Percentiles rank a stretch among this genome's conserved stretches.
Conservation (phyloP, 2,113 vertebrate species). For the Antechinus stuartii region DNA sequence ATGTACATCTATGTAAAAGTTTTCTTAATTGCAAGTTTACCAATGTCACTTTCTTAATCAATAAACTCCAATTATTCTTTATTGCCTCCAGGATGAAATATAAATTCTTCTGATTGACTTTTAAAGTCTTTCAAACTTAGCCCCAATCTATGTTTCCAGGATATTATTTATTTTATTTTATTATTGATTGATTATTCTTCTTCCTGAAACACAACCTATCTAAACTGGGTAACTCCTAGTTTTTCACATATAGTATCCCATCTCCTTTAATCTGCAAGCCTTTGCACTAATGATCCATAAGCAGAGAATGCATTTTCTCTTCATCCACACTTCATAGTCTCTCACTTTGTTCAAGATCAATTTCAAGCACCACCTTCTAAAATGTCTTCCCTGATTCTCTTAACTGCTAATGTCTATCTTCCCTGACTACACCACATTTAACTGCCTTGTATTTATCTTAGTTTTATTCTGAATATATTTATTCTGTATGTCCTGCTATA, state of each 20-base stretch:
- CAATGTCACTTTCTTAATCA: slow-evolving; percentile 24
- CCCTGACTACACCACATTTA: no score
- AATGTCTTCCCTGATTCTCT: no score
- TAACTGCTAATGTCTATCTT: background rate
- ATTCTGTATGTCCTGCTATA: background rate
- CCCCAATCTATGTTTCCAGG: background rate
- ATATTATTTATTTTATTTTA: background rate
- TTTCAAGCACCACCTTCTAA: background rate
- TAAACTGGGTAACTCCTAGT: background rate
- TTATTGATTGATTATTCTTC: background rate
- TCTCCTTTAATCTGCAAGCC: background rate
- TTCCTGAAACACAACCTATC: background rate
- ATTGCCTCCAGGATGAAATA: slow-evolving; percentile 13
- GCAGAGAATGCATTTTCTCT: background rate
- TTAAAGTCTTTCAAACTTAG: slow-evolving; percentile 19
- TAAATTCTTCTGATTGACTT: background rate
- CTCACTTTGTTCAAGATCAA: no score
- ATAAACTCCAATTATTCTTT: slow-evolving; percentile 21
- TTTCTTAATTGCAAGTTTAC: slow-evolving; percentile 37
- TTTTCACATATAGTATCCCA: no score
- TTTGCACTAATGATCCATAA: background rate
- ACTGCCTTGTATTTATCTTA: background rate
- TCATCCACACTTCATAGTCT: no score
- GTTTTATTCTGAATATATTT: background rate
- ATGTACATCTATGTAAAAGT: background rate